phyloP scores from a whole-genome alignment of 2,888 invertebrate species.

The Papilio elwesi region DNA sequence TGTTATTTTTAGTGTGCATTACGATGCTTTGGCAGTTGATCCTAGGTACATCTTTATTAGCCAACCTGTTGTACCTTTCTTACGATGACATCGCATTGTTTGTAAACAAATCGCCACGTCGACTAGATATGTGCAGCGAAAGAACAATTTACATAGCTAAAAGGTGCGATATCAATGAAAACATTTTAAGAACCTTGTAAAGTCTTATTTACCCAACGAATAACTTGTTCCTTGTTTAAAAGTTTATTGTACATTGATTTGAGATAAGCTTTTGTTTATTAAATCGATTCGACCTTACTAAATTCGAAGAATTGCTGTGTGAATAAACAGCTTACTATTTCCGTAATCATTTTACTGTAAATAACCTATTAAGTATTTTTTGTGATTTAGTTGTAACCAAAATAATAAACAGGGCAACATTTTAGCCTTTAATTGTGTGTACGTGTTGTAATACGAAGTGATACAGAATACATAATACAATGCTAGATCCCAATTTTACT shows the following conservation, averaged over 20 bases:
- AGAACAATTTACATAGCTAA: slow-evolving; percentile 1
- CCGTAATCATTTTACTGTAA: slow-evolving; percentile 9
- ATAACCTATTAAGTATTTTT: background rate
- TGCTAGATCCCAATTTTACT: background rate
- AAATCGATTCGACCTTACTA: slow-evolving; percentile 3
- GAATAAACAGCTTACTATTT: background rate
- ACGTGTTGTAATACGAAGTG: background rate
- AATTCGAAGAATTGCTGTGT: background rate
- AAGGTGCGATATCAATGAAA: background rate
- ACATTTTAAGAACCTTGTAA: slow-evolving; percentile 1
- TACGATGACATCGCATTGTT: slow-evolving; percentile 21
- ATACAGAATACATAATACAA: background rate
- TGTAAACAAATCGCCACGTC: slow-evolving; percentile 34
- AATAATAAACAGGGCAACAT: background rate
- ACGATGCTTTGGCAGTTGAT: slow-evolving; percentile 1
- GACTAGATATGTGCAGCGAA: slow-evolving; percentile 8
- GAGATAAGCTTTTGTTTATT: background rate
- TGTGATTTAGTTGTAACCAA: background rate
- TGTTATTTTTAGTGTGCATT: background rate
- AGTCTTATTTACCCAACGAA: slow-evolving; percentile 13
- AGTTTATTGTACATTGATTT: slow-evolving; percentile 6
- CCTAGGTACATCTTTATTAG: slow-evolving; percentile 4
- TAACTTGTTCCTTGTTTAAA: slow-evolving; percentile 8
- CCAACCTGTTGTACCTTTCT: background rate
- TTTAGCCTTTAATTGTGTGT: too few species aligned